A percentile compares a stretch with the other conserved stretches of the same genome.
phyloP scores from a whole-genome alignment of 2,888 invertebrate genomes.

The Caenorhabditis sp. region DNA sequence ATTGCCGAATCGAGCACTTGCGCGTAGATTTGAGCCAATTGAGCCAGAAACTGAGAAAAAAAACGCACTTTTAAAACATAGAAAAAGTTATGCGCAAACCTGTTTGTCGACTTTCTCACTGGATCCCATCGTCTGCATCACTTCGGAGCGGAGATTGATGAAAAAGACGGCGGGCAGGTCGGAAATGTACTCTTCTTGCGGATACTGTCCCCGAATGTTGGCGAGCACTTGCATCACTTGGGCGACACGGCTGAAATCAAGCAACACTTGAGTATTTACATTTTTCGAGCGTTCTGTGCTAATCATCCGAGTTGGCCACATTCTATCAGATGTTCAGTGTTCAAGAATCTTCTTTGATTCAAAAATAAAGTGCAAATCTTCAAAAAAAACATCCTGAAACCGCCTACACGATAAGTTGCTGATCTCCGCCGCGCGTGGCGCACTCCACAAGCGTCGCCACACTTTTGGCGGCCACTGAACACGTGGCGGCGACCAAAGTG shows the following conservation, averaged over 20 bases:
- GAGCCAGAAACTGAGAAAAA: not conserved
- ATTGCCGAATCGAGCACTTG: conserved; percentile 46
- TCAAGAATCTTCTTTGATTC: not conserved
- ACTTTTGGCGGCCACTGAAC: conserved; percentile 54
- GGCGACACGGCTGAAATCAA: conserved; percentile 18
- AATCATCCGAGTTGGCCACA: too few relatives aligned
- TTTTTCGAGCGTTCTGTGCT: not conserved
- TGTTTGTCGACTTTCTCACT: not conserved
- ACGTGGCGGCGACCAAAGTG: conserved; percentile 59
- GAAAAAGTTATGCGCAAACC: too few relatives aligned
- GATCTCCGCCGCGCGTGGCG: conserved; percentile 26
- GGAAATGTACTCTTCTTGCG: conserved; percentile 63
- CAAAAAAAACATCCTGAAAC: not conserved
- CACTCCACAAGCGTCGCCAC: conserved; percentile 58
- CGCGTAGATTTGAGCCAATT: conserved; percentile 44
- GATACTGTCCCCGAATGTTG: conserved; percentile 56
- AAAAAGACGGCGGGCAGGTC: conserved; percentile 69
- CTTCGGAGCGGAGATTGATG: conserved; percentile 61
- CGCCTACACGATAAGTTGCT: conserved; percentile 13
- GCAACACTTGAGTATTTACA: not conserved
- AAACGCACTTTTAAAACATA: too few relatives aligned
- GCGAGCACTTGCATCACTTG: conserved; percentile 50
- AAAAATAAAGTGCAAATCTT: not conserved
- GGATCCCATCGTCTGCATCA: conserved; percentile 12
- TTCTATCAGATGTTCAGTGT: not conserved